Base-by-base conservation (phyloP, 2,797 vertebrate genomes). In the Pipistrellus pygmaeus region DNA sequence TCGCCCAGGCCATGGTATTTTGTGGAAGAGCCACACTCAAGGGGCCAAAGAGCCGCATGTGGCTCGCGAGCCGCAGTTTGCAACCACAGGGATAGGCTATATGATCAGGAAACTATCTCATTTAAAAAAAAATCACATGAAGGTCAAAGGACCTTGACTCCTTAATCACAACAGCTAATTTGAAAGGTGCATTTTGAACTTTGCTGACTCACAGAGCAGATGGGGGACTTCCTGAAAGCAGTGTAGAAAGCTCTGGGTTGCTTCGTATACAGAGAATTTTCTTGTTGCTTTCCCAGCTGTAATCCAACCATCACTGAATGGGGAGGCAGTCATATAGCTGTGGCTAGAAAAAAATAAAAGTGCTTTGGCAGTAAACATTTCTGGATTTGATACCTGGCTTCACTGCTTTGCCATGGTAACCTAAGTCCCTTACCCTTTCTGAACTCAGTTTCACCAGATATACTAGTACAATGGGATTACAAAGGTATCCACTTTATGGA, bases 171-270 rank as follows among this genome's bases (percentile, higher is more conserved):
- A 15, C 18, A 66, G 80, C 17, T 27, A 20, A 30, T 88, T 7
- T 88, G 15, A 95, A 96, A 84, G 66, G 72, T 81, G 46, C 18
- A 1, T 77, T 75, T 25, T n/a, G 76, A 89, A 14, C 82, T 38
- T 30, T 13, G 27, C 60, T 83, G 81, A 85, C 75, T 55, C 85
- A 75, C 25, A 23, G 78, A 80, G 76, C 55, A 93, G 83, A 66
- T 85, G 30, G 8, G 20, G 21, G 32, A 25, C 23, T 53, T 64
- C 44, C 51, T 35, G 17, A 38, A 60, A 71, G 18, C 9, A 38
- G 8, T 10, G 30, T 11, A 81, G 38, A 88, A n/a, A 80, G 46
- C 23, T n/a, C 21, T 53, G 5, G 23, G 3, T n/a, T 51, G 25
- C 32, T 80, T 51, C 35, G 30, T 72, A 35, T 25, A 27, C 1